phyloP scores from a whole-genome alignment of 2,888 invertebrate genomes.

The Coecobrya sp. region DNA sequence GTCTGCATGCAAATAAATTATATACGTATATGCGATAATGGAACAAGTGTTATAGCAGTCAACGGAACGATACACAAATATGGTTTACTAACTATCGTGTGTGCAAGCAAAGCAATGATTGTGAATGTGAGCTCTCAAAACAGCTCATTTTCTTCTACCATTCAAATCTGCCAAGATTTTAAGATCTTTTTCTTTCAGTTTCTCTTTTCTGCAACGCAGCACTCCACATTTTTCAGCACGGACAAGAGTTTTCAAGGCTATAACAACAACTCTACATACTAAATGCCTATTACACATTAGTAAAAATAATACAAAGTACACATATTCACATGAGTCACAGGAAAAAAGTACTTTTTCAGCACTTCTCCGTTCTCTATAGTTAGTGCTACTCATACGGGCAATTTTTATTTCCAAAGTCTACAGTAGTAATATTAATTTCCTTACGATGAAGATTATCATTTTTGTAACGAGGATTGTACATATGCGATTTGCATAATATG shows the following conservation, averaged over 20 bases:
- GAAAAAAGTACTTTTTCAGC: not conserved
- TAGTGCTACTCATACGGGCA: not conserved
- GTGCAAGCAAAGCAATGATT: not conserved
- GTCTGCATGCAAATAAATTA: too few species aligned
- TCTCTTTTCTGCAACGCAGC: not conserved
- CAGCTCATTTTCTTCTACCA: not conserved
- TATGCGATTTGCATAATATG: conserved; percentile 6
- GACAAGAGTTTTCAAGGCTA: conserved; percentile 26
- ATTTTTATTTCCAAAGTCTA: not conserved
- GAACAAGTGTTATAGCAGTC: not conserved
- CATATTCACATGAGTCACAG: not conserved
- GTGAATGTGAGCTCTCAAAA: too few species aligned
- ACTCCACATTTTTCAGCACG: conserved; percentile 6
- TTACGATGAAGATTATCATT: not conserved
- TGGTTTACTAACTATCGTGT: not conserved
- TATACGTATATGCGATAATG: not conserved
- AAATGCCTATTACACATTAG: too few species aligned
- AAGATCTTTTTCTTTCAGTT: not conserved
- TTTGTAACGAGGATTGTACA: not conserved
- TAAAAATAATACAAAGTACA: not conserved
- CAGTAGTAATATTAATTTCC: not conserved
- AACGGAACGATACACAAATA: not conserved
- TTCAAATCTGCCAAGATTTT: conserved; percentile 27
- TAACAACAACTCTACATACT: not conserved
- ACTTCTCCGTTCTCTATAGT: not conserved